These are phyloP conservation scores for Cremastinae sp. DNA, from an alignment of 2,888 invertebrate genomes.

Conservation along the genomic window DNA sequence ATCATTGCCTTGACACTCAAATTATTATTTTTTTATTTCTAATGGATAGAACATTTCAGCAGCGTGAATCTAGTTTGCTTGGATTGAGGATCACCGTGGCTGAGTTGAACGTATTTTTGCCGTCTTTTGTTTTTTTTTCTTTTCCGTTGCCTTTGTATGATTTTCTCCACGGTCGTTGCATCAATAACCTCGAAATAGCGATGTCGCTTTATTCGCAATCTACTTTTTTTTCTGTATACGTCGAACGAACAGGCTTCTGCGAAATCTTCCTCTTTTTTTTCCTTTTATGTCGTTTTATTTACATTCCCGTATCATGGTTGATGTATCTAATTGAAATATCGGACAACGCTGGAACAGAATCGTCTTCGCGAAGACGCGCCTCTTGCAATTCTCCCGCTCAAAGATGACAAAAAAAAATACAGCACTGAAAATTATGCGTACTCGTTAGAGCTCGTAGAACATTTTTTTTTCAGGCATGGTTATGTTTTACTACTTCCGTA, in stretches of 20 bases:
- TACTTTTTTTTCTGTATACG: neutral
- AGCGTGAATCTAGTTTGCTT: conserved; percentile 52
- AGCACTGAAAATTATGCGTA: conserved; percentile 72
- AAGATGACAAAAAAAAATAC: conserved; percentile 66
- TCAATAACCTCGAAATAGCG: conserved; percentile 1
- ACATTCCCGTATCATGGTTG: conserved; percentile 44
- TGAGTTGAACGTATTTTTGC: conserved; percentile 65
- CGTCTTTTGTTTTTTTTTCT: conserved; percentile 36
- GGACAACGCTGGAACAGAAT: conserved; percentile 30
- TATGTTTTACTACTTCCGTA: conserved; percentile 63
- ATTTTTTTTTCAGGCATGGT: conserved; percentile 65
- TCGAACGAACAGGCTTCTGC: too few species aligned
- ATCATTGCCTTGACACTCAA: conserved; percentile 72
- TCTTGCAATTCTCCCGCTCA: conserved; percentile 68
- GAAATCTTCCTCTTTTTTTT: too few species aligned
- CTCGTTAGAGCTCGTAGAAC: conserved; percentile 72
- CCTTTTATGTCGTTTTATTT: neutral
- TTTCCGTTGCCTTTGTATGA: conserved; percentile 3
- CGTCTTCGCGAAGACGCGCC: conserved; percentile 54
- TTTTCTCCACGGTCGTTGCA: conserved; percentile 22
- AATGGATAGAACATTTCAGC: conserved; percentile 69
- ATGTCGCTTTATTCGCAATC: conserved; percentile 16
- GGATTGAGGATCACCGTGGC: conserved; percentile 69
- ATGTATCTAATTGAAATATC: conserved; percentile 28
- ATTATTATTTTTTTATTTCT: conserved; percentile 72